These are phyloP conservation scores for Prosapia bicincta DNA, from an alignment of 2,888 invertebrate species.

Conservation along the genomic window DNA sequence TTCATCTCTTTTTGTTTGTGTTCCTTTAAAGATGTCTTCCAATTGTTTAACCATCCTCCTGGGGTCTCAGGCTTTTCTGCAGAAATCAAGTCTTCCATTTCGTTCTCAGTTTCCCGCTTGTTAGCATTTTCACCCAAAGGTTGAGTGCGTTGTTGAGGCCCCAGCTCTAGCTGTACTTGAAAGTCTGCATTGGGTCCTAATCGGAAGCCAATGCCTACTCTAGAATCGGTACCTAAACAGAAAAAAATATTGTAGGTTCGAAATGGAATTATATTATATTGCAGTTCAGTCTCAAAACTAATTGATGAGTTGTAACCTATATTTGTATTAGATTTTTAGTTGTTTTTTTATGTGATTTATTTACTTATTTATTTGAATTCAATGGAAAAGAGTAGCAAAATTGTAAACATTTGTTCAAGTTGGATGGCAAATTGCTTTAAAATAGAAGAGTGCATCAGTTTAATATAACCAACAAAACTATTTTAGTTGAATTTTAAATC, in stretches of 20 bases:
- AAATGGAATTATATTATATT: too few relatives aligned
- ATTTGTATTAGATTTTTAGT: too few relatives aligned
- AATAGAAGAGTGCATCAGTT: too few relatives aligned
- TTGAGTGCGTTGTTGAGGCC: constrained; percentile 73
- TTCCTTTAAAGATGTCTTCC: constrained; percentile 18
- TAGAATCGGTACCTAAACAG: constrained; percentile 69
- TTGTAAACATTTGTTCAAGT: too few relatives aligned
- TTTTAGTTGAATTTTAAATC: too few relatives aligned
- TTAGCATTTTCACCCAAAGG: constrained; percentile 48
- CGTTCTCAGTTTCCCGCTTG: constrained; percentile 29
- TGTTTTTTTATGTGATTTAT: too few relatives aligned
- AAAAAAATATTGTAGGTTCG: not conserved
- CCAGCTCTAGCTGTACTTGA: constrained; percentile 70
- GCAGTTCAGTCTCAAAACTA: too few relatives aligned
- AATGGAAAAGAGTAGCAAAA: too few relatives aligned
- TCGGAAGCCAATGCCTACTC: constrained; percentile 74
- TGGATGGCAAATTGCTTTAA: too few relatives aligned
- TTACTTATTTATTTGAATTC: too few relatives aligned
- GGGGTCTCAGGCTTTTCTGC: constrained; percentile 8
- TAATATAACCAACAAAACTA: too few relatives aligned
- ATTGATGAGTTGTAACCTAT: too few relatives aligned
- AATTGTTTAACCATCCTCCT: constrained; percentile 14
- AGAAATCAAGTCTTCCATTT: not conserved
- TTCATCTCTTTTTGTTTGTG: not conserved
- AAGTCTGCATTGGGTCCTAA: constrained; percentile 79